Conservation (phyloP, 2,113 vertebrate species). For the Petaurus breviceps region DNA sequence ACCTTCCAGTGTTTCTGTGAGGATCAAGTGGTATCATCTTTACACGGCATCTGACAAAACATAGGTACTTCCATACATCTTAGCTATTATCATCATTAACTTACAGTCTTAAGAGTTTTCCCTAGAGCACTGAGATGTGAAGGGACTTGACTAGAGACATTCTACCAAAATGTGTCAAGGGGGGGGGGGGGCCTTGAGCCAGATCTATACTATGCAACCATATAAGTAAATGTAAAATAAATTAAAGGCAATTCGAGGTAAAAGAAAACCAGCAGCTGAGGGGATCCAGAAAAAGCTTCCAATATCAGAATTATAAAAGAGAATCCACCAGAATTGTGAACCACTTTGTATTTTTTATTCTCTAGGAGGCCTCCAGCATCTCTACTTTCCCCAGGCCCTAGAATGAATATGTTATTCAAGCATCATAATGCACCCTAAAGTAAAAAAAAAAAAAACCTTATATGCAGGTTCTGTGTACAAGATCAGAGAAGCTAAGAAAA, state of each 20-base stretch:
- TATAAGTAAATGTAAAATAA: background rate
- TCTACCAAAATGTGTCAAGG: background rate
- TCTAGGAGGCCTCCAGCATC: background rate
- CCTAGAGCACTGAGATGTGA: background rate
- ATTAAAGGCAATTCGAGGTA: background rate
- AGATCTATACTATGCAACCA: background rate
- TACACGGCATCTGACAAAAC: background rate
- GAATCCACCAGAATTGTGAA: background rate
- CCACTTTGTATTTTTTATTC: background rate
- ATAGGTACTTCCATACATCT: background rate
- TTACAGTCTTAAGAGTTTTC: background rate
- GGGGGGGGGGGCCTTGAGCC: background rate
- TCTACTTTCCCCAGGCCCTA: background rate
- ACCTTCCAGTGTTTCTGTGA: background rate
- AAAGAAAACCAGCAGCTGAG: background rate
- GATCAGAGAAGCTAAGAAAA: slow-evolving; percentile 30
- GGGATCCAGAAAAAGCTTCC: background rate
- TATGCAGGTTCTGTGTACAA: background rate
- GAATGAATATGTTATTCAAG: slow-evolving; percentile 13
- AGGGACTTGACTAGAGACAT: background rate
- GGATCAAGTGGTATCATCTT: background rate
- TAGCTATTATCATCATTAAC: background rate
- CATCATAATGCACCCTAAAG: background rate
- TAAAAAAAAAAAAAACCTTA: background rate
- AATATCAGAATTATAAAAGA: background rate